A percentile compares a stretch with the other conserved stretches of the same genome.
phyloP scores from a whole-genome alignment of 2,797 vertebrate species.

The Onychomys torridus region DNA sequence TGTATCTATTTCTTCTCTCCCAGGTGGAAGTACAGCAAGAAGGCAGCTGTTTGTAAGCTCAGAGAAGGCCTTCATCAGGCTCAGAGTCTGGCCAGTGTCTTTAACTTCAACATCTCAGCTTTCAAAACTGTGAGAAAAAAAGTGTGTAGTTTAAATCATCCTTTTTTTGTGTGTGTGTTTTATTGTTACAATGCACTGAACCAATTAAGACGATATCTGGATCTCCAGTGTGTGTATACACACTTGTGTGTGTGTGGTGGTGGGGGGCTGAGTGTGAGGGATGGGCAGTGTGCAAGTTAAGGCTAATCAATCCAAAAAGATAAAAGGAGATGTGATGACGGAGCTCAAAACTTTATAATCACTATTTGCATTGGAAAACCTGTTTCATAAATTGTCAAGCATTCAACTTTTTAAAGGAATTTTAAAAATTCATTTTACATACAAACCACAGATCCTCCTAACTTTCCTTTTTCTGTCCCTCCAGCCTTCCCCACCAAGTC shows the following conservation, averaged over 20 bases:
- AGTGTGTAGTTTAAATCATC: neutral
- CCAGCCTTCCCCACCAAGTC: too few species aligned
- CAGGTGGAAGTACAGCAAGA: neutral
- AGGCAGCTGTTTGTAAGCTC: neutral
- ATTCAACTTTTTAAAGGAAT: neutral
- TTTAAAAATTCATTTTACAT: too few species aligned
- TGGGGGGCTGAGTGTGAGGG: neutral
- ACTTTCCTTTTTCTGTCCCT: too few species aligned
- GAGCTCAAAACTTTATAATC: neutral
- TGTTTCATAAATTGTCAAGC: conserved; percentile 4
- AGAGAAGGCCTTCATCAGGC: neutral
- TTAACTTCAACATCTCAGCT: neutral
- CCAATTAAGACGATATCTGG: neutral
- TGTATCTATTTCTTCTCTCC: neutral
- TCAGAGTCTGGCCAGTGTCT: neutral
- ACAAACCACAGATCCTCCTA: too few species aligned
- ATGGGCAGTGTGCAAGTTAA: neutral
- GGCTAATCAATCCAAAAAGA: neutral
- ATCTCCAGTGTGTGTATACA: neutral
- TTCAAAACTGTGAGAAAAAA: neutral
- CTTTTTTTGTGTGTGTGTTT: too few species aligned
- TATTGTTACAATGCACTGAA: neutral
- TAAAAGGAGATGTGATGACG: conserved; percentile 4
- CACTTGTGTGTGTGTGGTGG: neutral
- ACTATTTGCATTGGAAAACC: conserved; percentile 39